phyloP scores from a whole-genome alignment of 1,140 invertebrate species.

The Megathymus violae region DNA sequence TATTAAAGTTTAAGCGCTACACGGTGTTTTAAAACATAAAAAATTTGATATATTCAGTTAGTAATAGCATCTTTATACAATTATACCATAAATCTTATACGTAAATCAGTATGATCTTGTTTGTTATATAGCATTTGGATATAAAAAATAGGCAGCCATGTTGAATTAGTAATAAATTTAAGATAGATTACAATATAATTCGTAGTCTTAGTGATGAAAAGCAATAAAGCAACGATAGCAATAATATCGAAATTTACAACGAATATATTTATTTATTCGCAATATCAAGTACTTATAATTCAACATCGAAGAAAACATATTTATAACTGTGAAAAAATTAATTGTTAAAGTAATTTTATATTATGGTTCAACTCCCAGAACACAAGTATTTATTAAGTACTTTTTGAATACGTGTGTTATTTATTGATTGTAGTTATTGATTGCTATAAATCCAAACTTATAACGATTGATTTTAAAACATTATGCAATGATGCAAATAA shows the following conservation, averaged over 20 bases:
- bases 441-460: neutral
- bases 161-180: conserved; percentile 16
- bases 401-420: neutral
- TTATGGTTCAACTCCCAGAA: neutral
- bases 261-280: conserved; percentile 55
- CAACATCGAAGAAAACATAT: conserved; percentile 3
- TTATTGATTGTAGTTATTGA: neutral
- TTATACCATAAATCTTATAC: conserved; percentile 25
- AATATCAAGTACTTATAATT: conserved; percentile 18
- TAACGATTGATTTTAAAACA: neutral
- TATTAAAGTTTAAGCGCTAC: too few relatives aligned
- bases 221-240: conserved; percentile 61
- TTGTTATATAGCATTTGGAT: neutral
- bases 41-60: neutral
- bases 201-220: conserved; percentile 40
- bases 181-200: conserved; percentile 15
- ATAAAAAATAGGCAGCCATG: conserved; percentile 29
- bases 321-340: neutral
- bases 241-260: conserved; percentile 68
- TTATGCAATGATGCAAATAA: too few relatives aligned
- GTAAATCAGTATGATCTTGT: neutral
- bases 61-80: conserved; percentile 14
- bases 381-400: neutral
- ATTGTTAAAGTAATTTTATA: neutral
- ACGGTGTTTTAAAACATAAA: too few relatives aligned